Conservation (phyloP, 2,888 invertebrate species). For the Parnassius orleans region DNA sequence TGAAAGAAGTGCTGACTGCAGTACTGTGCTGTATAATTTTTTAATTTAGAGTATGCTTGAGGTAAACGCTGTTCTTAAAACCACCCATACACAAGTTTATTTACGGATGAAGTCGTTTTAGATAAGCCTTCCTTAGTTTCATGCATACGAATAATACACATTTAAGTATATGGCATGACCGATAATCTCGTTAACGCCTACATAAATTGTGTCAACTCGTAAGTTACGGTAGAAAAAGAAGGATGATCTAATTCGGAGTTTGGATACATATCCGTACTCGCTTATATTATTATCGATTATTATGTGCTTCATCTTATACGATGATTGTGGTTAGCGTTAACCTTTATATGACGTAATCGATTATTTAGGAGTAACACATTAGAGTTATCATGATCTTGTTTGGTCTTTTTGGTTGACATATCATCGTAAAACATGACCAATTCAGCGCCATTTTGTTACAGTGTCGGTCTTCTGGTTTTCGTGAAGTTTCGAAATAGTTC, state of each 20-base stretch:
- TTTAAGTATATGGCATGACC: conserved; percentile 34
- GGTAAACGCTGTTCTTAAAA: neutral
- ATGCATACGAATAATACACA: conserved; percentile 1
- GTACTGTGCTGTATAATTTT: too few species aligned
- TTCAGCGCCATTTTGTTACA: too few species aligned
- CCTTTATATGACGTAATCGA: neutral
- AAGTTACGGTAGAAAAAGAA: conserved; percentile 41
- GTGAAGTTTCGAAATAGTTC: too few species aligned
- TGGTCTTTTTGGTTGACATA: too few species aligned
- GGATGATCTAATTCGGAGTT: conserved; percentile 42
- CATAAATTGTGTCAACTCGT: conserved; percentile 56
- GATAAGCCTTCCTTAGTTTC: neutral
- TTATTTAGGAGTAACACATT: neutral
- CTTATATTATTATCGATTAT: neutral
- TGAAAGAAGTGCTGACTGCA: too few species aligned
- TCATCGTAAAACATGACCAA: too few species aligned
- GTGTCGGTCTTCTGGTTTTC: too few species aligned
- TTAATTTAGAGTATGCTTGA: neutral
- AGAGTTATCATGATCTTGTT: too few species aligned
- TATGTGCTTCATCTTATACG: neutral
- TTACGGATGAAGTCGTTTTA: too few species aligned
- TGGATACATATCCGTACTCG: conserved; percentile 6
- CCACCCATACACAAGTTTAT: too few species aligned
- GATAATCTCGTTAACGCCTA: conserved; percentile 58
- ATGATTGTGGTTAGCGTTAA: neutral